Conservation (phyloP, 37 sponge, comb jelly and placozoan species). For the Halichondria panicea region DNA sequence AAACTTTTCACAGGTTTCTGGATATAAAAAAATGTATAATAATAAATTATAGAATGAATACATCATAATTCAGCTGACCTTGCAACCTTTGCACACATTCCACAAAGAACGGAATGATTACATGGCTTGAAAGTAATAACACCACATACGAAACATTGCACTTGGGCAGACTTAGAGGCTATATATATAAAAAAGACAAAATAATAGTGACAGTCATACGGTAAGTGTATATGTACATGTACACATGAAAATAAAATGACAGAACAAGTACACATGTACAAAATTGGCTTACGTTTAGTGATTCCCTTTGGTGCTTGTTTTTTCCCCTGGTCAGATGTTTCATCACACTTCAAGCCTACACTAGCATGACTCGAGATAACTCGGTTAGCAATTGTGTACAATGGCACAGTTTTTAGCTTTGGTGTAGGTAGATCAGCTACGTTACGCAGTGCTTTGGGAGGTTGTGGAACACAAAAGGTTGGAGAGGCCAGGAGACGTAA, state of each 20-base stretch:
- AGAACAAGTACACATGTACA: too few species aligned
- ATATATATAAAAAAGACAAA: background rate
- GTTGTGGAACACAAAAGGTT: background rate
- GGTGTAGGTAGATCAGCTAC: background rate
- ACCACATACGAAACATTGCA: conserved; percentile 10
- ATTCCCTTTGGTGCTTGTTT: background rate
- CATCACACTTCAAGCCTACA: too few species aligned
- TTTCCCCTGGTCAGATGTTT: too few species aligned
- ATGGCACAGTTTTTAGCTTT: too few species aligned
- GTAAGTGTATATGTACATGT: too few species aligned
- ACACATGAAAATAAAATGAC: too few species aligned
- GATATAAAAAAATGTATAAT: background rate
- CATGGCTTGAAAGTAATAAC: conserved; percentile 12
- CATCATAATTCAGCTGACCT: conserved; percentile 1
- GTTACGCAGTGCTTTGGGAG: background rate
- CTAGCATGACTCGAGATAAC: too few species aligned
- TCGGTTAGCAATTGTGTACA: too few species aligned
- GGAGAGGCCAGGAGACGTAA: too few species aligned
- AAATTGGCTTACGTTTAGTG: background rate
- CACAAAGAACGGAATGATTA: conserved; percentile 1
- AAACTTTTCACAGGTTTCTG: conserved; percentile 9
- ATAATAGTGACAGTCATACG: background rate
- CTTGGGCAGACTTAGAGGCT: background rate
- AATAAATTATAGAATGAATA: background rate
- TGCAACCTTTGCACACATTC: background rate